Base-by-base conservation (phyloP, 2,797 vertebrate genomes). In the Capromys pilorides region DNA sequence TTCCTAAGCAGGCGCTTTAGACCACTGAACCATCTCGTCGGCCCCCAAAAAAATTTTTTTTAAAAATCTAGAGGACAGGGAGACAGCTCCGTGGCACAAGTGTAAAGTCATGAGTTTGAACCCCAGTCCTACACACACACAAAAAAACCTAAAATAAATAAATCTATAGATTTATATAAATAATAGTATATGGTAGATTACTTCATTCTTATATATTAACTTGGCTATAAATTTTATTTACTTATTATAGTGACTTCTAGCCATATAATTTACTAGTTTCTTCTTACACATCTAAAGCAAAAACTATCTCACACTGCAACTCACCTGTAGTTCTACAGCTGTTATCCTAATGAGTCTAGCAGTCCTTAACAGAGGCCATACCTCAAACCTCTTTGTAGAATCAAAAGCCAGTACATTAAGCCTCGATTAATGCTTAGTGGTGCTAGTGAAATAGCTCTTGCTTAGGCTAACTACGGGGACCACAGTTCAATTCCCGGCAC, bases 271-370 rank as follows among this genome's bases (percentile, higher is more conserved):
- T 67, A 0, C 69, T 64, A 49, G 51, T 49, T 92, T 83, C n/a
- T 81, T 24, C n/a, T 86, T 62, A n/a, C 24, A 73, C 18, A 73
- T 78, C 86, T 86, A 92, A 95, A 96, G 26, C 54, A 82, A 96
- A 93, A 75, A 19, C 49, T 36, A 84, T 89, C 39, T 78, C 33
- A 81, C 14, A 83, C 5, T 54, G 61, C 39, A 83, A 36, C 91
- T 71, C 73, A 75, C 39, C 87, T 66, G 2, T 7, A 88, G 73
- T 59, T n/a, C 59, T 64, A 82, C 59, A 93, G 62, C 57, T 67
- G 62, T 36, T 67, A 77, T 59, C 22, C 61, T 92, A 22, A 67
- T 21, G 6, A 26, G 36, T 62, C 64, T 67, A 49, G 41, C 82
- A 94, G 61, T 57, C 51, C 3, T 59, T 45, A 54, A 64, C 6